These are phyloP conservation scores for Uria lomvia DNA, from an alignment of 2,113 vertebrate genomes.

Conservation along the genomic window DNA sequence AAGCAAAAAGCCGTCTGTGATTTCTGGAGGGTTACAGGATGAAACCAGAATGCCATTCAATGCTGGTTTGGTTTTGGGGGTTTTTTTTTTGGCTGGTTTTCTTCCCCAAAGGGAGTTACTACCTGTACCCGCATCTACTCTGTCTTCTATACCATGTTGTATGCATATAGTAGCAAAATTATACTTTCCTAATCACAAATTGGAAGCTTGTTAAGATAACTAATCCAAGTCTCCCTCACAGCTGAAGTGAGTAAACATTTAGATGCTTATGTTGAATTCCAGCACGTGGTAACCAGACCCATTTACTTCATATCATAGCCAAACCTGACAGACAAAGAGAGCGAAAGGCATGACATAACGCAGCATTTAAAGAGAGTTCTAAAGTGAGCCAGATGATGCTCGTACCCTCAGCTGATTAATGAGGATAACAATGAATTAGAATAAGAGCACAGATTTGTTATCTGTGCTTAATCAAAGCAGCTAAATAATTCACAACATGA, in stretches of 20 bases:
- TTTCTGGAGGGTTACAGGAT: background rate
- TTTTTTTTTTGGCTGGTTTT: background rate
- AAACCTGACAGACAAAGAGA: background rate
- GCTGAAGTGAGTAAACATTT: background rate
- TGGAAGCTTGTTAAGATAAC: background rate
- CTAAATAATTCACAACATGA: background rate
- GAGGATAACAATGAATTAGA: slow-evolving; percentile 1
- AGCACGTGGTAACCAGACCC: slow-evolving; percentile 17
- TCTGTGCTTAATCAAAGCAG: background rate
- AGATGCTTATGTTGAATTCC: background rate
- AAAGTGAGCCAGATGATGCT: slow-evolving; percentile 9
- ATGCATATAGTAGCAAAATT: background rate
- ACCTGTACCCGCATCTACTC: background rate
- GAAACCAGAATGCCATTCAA: background rate
- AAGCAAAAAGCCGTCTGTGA: background rate
- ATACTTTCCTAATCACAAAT: background rate
- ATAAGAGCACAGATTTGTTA: background rate
- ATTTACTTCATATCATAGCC: background rate
- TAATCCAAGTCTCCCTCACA: background rate
- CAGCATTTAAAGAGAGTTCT: background rate
- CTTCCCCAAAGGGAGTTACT: background rate
- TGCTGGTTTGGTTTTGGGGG: background rate
- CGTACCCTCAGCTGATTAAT: background rate
- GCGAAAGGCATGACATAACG: background rate
- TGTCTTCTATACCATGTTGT: background rate